Evolutionary conservation across 2,888 invertebrate genomes (phyloP).

Genomic region (Nomada lathburiana): DNA sequence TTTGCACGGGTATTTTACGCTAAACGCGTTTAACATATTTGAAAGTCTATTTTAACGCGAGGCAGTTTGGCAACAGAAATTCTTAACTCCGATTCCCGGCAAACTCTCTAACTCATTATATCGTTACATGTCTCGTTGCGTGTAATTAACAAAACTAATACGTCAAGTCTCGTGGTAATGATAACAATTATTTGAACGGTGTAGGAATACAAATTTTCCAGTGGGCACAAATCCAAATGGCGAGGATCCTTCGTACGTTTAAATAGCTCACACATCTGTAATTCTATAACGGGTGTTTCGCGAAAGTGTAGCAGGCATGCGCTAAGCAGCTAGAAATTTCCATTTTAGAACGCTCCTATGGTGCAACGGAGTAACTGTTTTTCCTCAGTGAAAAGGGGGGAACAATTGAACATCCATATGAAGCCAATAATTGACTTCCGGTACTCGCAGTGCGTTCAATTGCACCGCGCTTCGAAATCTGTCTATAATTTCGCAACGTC

Average conservation of each 20-base stretch:
- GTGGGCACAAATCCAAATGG: not conserved
- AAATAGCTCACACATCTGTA: not conserved
- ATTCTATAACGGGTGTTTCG: not conserved
- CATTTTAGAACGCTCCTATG: not conserved
- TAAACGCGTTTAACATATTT: not conserved
- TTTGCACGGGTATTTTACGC: not conserved
- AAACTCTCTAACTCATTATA: not conserved
- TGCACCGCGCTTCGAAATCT: too few species aligned
- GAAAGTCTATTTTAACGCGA: not conserved
- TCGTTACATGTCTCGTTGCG: not conserved
- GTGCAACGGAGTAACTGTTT: not conserved
- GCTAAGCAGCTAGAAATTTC: not conserved
- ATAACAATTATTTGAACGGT: not conserved
- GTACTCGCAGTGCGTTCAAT: too few species aligned
- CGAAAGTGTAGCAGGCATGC: not conserved
- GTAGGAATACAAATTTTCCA: not conserved
- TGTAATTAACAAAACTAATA: conserved; percentile 17
- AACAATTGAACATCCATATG: not conserved
- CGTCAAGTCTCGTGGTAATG: not conserved
- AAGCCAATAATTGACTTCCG: too few species aligned
- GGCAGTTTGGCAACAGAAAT: not conserved
- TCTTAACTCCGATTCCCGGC: not conserved
- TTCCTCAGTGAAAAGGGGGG: not conserved
- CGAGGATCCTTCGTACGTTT: not conserved
- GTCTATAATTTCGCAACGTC: too few species aligned